Base-by-base conservation (phyloP, 2,797 vertebrate genomes). In the Chelonia mydas region DNA sequence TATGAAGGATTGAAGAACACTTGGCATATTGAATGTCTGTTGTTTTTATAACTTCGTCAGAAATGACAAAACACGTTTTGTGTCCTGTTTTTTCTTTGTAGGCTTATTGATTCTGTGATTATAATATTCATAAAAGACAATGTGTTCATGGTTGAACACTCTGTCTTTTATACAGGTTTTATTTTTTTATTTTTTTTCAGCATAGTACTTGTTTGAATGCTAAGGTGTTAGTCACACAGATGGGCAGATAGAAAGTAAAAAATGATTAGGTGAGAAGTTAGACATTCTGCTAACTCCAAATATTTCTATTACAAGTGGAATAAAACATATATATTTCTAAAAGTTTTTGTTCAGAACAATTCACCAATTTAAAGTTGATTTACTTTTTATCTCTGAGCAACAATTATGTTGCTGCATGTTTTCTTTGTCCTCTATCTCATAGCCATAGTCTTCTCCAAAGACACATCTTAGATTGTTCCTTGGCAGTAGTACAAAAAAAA, bases 31-130 rank as follows among this genome's bases (percentile, higher is more conserved):
- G 98, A 99, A 99, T 99, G 99, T 99, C 99, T 99, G 99, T 99
- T 99, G 99, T 99, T 99, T 99, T 99, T 98, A 99, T 99, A 99
- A 99, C 99, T 99, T 99, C 99, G 99, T 99, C 99, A 99, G 99
- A 99, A 99, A 99, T 99, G 99, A 99, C 99, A 99, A 99, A 99
- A 99, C 99, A 99, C 99, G 98, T 99, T 99, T 99, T 99, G 98
- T 99, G 98, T 99, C 98, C 98, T 99, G 98, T 99, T 99, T 99
- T 99, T 99, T 99, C 99, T 99, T 99, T 99, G 99, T 99, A 99
- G 99, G 99, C 99, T 99, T 99, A 99, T 99, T 99, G 99, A 99
- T 99, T 99, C 99, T 99, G 99, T 99, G 99, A 99, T 99, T 99
- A 99, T 99, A 99, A 99, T 99, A 99, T 99, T 99, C 99, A 99